These are phyloP conservation scores for Ptilonorhynchus violaceus DNA, from an alignment of 2,113 vertebrate species.

Conservation along the genomic window DNA sequence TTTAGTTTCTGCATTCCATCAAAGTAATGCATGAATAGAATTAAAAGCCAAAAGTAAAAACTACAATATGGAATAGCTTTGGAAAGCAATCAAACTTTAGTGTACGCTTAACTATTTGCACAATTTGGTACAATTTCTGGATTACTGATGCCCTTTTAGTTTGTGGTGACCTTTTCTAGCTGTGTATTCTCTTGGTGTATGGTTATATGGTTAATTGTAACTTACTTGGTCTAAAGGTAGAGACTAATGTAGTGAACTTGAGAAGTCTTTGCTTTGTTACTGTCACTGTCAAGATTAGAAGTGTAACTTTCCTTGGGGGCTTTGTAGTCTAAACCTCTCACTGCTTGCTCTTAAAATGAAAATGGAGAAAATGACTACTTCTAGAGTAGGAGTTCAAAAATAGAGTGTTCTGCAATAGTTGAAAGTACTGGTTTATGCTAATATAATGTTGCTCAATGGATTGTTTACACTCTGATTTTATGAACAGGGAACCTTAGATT, in stretches of 20 bases:
- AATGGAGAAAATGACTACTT: background rate
- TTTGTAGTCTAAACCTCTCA: background rate
- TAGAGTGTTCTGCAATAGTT: background rate
- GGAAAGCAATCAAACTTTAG: background rate
- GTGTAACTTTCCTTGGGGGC: background rate
- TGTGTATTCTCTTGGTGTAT: background rate
- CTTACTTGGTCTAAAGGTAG: background rate
- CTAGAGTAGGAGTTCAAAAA: background rate
- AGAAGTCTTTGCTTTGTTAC: background rate
- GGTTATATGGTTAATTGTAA: background rate
- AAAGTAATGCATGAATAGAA: background rate
- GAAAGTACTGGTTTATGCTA: background rate
- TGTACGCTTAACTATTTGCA: background rate
- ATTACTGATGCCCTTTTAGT: background rate
- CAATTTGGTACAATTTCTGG: background rate
- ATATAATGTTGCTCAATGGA: background rate
- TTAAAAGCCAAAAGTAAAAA: background rate
- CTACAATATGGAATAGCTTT: background rate
- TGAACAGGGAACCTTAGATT: background rate
- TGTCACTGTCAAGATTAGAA: background rate
- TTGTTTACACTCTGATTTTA: background rate
- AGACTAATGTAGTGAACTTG: background rate
- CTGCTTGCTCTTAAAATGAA: background rate
- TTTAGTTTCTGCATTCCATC: background rate
- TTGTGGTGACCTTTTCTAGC: background rate